Conservation (phyloP, 2,113 vertebrate species). For the Gallinago undulata region DNA sequence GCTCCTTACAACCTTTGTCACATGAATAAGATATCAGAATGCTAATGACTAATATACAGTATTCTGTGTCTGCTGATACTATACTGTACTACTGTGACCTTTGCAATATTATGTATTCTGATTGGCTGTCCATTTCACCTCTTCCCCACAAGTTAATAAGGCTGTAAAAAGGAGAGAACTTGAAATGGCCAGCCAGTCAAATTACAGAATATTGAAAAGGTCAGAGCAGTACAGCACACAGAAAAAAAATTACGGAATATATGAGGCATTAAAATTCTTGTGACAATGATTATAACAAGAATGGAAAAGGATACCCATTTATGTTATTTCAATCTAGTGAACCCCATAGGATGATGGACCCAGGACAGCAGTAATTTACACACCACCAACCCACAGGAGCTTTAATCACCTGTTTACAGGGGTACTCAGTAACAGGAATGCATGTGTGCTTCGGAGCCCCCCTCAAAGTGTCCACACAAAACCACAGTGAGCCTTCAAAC, state of each 20-base stretch:
- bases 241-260: slow-evolving; percentile 82
- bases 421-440: neutral
- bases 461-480: neutral
- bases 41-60: slow-evolving; percentile 70
- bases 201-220: slow-evolving; percentile 86
- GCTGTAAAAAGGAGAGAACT: slow-evolving; percentile 79
- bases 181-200: slow-evolving; percentile 80
- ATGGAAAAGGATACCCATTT: slow-evolving; percentile 73
- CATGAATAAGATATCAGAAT: slow-evolving; percentile 80
- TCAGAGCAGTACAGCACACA: slow-evolving; percentile 75
- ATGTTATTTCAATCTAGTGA: slow-evolving; percentile 73
- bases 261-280: slow-evolving; percentile 84
- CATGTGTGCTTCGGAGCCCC: neutral
- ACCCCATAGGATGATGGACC: slow-evolving; percentile 41
- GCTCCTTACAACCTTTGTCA: slow-evolving; percentile 74
- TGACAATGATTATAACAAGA: slow-evolving; percentile 81
- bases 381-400: neutral
- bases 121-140: slow-evolving; percentile 79
- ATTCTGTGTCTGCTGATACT: slow-evolving; percentile 55
- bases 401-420: slow-evolving; percentile 35
- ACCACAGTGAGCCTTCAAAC: neutral
- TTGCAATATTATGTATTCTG: slow-evolving; percentile 78
- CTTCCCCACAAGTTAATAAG: slow-evolving; percentile 81
- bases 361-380: slow-evolving; percentile 44
- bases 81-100: slow-evolving; percentile 70